A percentile compares a stretch with the other conserved stretches of the same genome.
These are phyloP conservation scores for Caloenas nicobarica DNA, from an alignment of 2,113 vertebrate species.

Conservation along the genomic window DNA sequence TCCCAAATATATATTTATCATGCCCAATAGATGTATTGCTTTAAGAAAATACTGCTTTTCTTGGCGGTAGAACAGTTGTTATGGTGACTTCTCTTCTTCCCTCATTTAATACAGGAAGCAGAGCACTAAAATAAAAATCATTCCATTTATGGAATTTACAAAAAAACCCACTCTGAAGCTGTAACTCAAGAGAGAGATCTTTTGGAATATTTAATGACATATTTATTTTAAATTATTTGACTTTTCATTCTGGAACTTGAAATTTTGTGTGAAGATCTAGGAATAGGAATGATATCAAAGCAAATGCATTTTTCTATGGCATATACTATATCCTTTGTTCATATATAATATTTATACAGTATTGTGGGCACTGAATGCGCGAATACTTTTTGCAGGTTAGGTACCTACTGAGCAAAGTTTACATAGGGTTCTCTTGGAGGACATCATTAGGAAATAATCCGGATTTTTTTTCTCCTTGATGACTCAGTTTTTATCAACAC, in stretches of 20 bases:
- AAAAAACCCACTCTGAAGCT: background rate
- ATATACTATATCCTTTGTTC: background rate
- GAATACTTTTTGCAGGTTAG: background rate
- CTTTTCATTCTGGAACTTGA: background rate
- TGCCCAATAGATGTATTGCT: background rate
- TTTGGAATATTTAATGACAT: background rate
- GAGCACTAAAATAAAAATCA: conserved; percentile 25
- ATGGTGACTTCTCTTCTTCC: conserved; percentile 46
- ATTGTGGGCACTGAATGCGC: background rate
- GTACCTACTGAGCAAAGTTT: background rate
- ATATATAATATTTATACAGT: background rate
- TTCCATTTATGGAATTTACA: background rate
- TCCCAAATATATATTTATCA: background rate
- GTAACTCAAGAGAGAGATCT: background rate
- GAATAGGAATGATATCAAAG: background rate
- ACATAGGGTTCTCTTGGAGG: background rate
- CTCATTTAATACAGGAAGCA: conserved; percentile 12
- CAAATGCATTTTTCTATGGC: background rate
- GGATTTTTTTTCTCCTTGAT: background rate
- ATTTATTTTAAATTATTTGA: background rate
- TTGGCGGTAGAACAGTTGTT: conserved; percentile 37
- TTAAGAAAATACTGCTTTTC: conserved; percentile 20
- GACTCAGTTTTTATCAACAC: background rate
- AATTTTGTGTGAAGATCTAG: background rate
- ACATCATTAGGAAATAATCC: background rate